Conservation (phyloP, 2,888 invertebrate species). For the Oscheius sp. region DNA sequence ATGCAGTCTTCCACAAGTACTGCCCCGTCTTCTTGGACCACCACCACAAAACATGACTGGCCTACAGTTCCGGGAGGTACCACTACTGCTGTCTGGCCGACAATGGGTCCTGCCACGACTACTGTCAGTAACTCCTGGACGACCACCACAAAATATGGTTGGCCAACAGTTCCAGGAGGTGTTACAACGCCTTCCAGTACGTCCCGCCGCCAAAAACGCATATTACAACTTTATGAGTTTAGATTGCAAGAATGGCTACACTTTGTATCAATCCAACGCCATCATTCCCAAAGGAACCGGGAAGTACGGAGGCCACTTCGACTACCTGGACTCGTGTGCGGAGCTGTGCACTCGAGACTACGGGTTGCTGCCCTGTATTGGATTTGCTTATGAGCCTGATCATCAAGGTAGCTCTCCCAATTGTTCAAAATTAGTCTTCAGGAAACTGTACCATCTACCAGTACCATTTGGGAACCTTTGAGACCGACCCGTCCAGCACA, state of each 20-base stretch:
- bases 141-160: not conserved
- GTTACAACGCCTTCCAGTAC: not conserved
- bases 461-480: constrained; percentile 24
- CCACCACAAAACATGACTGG: not conserved
- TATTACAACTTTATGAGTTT: not conserved
- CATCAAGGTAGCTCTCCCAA: constrained; percentile 4
- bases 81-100: not conserved
- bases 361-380: constrained; percentile 32
- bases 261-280: not conserved
- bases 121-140: not conserved
- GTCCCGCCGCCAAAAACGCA: too few species aligned
- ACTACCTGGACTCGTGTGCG: constrained; percentile 28
- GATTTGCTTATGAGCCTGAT: constrained; percentile 34
- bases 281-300: constrained; percentile 14
- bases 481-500: not conserved
- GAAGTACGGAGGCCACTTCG: constrained; percentile 38
- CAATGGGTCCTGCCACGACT: not conserved
- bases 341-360: constrained; percentile 31
- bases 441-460: constrained; percentile 39
- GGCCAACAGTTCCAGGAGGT: not conserved
- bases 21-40: not conserved
- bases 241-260: not conserved
- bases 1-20: not conserved
- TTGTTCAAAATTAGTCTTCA: not conserved
- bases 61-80: not conserved